Base-by-base conservation (phyloP, 2,888 invertebrate genomes). In the Blera fallax region DNA sequence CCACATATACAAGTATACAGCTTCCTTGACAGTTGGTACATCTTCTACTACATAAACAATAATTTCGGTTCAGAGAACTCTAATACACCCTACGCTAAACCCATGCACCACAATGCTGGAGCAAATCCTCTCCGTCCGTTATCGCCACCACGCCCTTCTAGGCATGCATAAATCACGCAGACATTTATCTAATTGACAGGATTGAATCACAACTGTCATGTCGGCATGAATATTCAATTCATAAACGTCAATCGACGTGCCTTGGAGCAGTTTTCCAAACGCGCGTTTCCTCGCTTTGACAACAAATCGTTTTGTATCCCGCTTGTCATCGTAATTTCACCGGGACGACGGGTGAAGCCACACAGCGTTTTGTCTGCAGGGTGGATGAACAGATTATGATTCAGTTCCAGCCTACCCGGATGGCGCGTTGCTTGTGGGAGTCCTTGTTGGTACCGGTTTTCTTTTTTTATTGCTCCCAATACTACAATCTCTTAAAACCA, bases 181-280 rank as follows among this genome's bases (percentile, higher is more conserved):
- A 27, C 80, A 58, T 70, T 84, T 80, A 80, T 84, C 84, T 84
- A 84, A 84, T 84, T 84, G 84, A 76, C 84, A 80, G 74, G 64
- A 84, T 74, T 74, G 78, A 83, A 74, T 83, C 78, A 70, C 73
- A 84, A 84, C 87, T 73, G 77, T 78, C 83, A 78, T 70, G 74
- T 78, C 74, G 74, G 52, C 37, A 83, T 87, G 87, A 87, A 87
- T 87, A 83, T 87, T 83, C 87, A 87, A 87, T 87, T 78, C 76
- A 79, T 84, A 76, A 87, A 87, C 72, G 87, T 76, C 84, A 79
- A 79, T 77, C 72, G 84, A 80, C 69, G 21, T 80, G 79, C 58
- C 80, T 79, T 21, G 29, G 50, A 80, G 84, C 80, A 52, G 37
- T 74, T 74, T 74, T 40, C 37, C 69, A 74, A 84, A 70, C 74